phyloP scores from a whole-genome alignment of 2,797 vertebrate species.

The Enteromius radiatus region DNA sequence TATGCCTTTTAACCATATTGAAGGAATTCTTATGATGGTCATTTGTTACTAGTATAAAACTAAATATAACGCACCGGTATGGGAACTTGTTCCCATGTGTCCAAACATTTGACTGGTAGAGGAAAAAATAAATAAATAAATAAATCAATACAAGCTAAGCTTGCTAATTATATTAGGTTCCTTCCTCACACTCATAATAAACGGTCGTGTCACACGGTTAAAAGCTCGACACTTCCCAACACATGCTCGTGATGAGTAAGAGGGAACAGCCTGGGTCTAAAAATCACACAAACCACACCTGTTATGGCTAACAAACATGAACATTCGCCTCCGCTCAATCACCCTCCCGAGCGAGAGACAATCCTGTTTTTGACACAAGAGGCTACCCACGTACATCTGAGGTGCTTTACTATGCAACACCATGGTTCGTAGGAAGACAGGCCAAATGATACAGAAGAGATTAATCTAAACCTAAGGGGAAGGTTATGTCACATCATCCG shows the following conservation, averaged over 20 bases:
- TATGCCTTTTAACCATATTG: neutral
- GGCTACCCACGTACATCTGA: slow-evolving; percentile 37
- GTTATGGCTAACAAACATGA: slow-evolving; percentile 34
- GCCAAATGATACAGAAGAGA: slow-evolving; percentile 38
- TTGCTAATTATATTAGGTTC: neutral
- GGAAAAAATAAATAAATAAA: neutral
- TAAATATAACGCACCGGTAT: too few relatives aligned
- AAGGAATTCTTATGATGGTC: neutral
- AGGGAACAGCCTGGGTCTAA: slow-evolving; percentile 25
- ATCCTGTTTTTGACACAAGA: slow-evolving; percentile 20
- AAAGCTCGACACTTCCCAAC: slow-evolving; percentile 37
- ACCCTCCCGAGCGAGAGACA: slow-evolving; percentile 8
- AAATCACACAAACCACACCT: slow-evolving; percentile 51
- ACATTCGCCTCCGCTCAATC: slow-evolving; percentile 17
- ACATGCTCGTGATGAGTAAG: slow-evolving; percentile 39
- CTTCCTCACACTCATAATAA: neutral
- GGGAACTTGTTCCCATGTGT: too few relatives aligned
- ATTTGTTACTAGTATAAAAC: too few relatives aligned
- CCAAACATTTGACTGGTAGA: neutral
- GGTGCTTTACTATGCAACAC: slow-evolving; percentile 28
- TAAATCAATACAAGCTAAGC: neutral
- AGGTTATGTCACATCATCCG: slow-evolving; percentile 30
- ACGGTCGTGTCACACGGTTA: slow-evolving; percentile 11
- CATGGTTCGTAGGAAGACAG: neutral
- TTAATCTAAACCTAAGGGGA: slow-evolving; percentile 35